Evolutionary conservation across 1,140 invertebrate species (phyloP).

Genomic region (Heliconius melpomene): DNA sequence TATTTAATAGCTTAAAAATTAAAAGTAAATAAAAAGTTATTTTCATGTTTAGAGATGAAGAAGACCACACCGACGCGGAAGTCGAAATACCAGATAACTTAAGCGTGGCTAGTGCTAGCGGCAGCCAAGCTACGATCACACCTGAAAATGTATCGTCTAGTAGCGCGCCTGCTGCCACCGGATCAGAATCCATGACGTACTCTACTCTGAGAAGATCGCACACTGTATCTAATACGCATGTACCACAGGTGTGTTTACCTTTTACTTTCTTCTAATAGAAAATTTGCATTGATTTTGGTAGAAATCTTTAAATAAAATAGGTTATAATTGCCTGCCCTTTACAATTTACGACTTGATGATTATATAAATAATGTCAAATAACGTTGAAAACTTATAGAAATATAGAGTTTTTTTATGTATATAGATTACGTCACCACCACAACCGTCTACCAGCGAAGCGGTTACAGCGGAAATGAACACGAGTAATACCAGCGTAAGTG

Average conservation of each 20-base stretch:
- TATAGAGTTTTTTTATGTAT: neutral
- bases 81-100: slow-evolving; percentile 47
- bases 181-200: slow-evolving; percentile 44
- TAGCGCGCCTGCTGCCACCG: slow-evolving; percentile 58
- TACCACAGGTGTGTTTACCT: slow-evolving; percentile 44
- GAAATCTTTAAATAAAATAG: too few species aligned
- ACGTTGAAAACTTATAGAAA: neutral
- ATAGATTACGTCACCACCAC: slow-evolving; percentile 59
- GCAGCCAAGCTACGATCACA: slow-evolving; percentile 67
- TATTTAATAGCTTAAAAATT: too few species aligned
- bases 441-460: slow-evolving; percentile 59
- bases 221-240: slow-evolving; percentile 57
- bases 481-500: slow-evolving; percentile 72
- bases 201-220: slow-evolving; percentile 62
- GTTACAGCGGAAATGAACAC: slow-evolving; percentile 70
- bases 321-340: too few species aligned
- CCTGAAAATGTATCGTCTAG: slow-evolving; percentile 62
- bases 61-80: slow-evolving; percentile 61
- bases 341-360: too few species aligned
- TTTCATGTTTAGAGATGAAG: slow-evolving; percentile 49
- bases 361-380: too few species aligned
- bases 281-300: too few species aligned
- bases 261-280: neutral
- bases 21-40: too few species aligned
- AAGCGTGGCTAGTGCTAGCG: slow-evolving; percentile 65